Conservation (phyloP, 2,113 vertebrate species). For the Orycteropus afer region DNA sequence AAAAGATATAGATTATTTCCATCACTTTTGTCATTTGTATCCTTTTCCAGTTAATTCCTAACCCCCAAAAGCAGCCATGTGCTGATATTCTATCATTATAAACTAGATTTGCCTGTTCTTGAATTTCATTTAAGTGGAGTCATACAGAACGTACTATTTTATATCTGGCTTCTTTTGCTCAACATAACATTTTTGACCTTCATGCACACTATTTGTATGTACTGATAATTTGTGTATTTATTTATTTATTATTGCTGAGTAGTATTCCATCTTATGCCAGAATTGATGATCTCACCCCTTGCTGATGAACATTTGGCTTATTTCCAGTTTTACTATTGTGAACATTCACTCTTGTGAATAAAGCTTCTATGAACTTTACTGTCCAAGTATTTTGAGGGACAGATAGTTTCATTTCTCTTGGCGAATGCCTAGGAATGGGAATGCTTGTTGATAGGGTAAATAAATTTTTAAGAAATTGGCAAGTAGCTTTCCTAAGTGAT, state of each 20-base stretch:
- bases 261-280: neutral
- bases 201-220: conserved; percentile 7
- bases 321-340: neutral
- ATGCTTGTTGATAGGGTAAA: neutral
- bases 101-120: conserved; percentile 5
- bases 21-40: neutral
- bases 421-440: neutral
- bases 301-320: conserved; percentile 32
- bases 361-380: neutral
- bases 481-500: neutral
- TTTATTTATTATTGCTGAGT: conserved; percentile 11
- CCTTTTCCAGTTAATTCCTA: neutral
- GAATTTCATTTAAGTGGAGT: conserved; percentile 12
- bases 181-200: conserved; percentile 3
- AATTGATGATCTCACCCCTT: neutral
- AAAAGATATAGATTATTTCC: neutral
- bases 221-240: neutral
- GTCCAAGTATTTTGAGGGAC: neutral
- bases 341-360: neutral
- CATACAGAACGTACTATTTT: neutral
- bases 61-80: neutral
- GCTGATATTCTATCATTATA: neutral
- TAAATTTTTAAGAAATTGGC: neutral
- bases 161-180: conserved; percentile 5
- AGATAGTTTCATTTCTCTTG: conserved; percentile 10